Evolutionary conservation across 2,888 invertebrate species (phyloP).

Genomic region (Gasteruption jaculator): DNA sequence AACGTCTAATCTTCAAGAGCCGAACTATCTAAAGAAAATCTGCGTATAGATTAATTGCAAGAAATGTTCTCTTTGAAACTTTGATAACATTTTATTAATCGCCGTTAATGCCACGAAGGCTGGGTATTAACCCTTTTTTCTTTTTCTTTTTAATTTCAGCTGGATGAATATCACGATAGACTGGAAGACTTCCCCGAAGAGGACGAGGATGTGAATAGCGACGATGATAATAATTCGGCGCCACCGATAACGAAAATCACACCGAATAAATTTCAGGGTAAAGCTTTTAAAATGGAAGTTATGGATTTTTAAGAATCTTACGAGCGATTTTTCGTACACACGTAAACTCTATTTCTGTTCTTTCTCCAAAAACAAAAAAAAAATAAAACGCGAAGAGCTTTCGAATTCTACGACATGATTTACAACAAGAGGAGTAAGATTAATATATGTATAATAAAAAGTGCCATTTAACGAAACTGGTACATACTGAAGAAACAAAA

Average conservation of each 20-base stretch:
- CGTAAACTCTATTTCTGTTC: no score
- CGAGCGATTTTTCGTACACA: not conserved
- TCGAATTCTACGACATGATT: no score
- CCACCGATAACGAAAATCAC: slow-evolving; percentile 45
- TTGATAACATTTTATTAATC: slow-evolving; percentile 13
- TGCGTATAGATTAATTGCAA: no score
- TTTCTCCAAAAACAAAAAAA: slow-evolving; percentile 2
- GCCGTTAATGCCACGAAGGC: no score
- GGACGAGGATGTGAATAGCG: slow-evolving; percentile 51
- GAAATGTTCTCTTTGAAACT: not conserved
- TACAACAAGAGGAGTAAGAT: no score
- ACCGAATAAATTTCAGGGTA: slow-evolving; percentile 47
- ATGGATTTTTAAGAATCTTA: slow-evolving; percentile 54
- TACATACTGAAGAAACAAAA: no score
- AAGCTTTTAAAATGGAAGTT: slow-evolving; percentile 59
- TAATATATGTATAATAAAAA: no score
- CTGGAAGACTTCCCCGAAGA: slow-evolving; percentile 51
- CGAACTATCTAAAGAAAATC: no score
- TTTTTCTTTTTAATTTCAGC: slow-evolving; percentile 35
- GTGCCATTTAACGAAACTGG: no score
- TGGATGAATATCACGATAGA: slow-evolving; percentile 55
- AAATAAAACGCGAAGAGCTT: not conserved
- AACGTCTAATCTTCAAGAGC: no score
- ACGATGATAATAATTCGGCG: slow-evolving; percentile 45
- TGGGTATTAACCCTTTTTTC: not conserved